A percentile compares a stretch with the other conserved stretches of the same genome.
phyloP scores from a whole-genome alignment of 1,140 invertebrate species.

The Paraescarpia echinospica region DNA sequence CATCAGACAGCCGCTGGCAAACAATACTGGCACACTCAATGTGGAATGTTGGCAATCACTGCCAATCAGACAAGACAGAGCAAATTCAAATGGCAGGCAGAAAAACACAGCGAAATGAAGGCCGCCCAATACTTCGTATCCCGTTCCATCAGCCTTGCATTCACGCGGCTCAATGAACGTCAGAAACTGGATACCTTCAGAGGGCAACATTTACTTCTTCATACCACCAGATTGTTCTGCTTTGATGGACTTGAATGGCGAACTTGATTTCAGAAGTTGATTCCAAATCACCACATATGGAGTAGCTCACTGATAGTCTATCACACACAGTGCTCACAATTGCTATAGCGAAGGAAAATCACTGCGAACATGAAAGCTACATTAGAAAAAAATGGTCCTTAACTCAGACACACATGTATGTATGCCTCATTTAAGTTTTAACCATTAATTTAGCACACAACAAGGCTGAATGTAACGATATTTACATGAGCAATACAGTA shows the following conservation, averaged over 20 bases:
- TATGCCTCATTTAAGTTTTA: neutral
- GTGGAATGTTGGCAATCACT: neutral
- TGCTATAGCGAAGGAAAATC: neutral
- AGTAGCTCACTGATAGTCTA: neutral
- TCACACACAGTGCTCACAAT: neutral
- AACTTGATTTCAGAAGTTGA: conserved; percentile 6
- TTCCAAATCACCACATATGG: neutral
- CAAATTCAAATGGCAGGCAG: neutral
- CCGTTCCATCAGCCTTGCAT: neutral
- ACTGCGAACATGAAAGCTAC: neutral
- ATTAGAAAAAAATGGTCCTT: neutral
- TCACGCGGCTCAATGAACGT: neutral
- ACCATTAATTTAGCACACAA: neutral
- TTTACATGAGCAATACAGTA: neutral
- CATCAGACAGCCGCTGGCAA: neutral
- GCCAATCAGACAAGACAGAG: conserved; percentile 3
- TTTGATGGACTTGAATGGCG: neutral
- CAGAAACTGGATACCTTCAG: neutral
- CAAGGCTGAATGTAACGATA: neutral
- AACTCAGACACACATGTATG: neutral
- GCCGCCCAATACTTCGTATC: neutral
- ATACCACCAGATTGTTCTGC: neutral
- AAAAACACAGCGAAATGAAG: neutral
- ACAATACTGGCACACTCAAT: neutral
- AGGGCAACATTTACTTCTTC: neutral